Base-by-base conservation (phyloP, 2,888 invertebrate species). In the Laothoe populi region DNA sequence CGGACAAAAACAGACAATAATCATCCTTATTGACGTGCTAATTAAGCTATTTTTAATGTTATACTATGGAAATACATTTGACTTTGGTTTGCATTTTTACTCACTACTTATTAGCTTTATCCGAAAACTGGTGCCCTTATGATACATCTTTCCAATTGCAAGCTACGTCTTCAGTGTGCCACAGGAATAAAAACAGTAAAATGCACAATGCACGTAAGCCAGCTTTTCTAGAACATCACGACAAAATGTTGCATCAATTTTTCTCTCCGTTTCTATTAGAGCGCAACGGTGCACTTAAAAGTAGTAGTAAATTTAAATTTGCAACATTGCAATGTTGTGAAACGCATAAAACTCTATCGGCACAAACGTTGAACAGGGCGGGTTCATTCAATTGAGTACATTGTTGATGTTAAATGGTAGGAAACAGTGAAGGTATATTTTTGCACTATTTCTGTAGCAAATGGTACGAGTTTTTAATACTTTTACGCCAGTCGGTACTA, bases 311-410 rank as follows among this genome's bases (percentile, higher is more conserved):
- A 53, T 53, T 53, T 53, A 35, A 53, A 53, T 53, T 35, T 53
- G 53, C 53, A 53, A 53, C 53, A 53, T 35, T 53, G 53, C 53
- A 53, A 53, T 53, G 53, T 53, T 53, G 53, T 35, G 53, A 19
- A 53, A 53, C 53, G 31, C 16, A 53, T 53, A 53, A 53, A 53
- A 53, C 31, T 35, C 19, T 35, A 53, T 35, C 53, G 53, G 53
- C 35, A 53, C 19, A 53, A 53, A 53, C 31, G 53, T 53, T 49
- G 31, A 53, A 21, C 53, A 35, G 35, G 19, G 31, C 53, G 53
- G 35, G 53, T 53, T 35, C 35, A 53, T 53, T 53, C 53, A 35
- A 53, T 35, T 53, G 53, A 35, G 19, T 35, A 53, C 53, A 53
- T 49, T 49, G 49, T 49, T 26, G 49, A 19, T 53, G 10, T 35